Percentiles rank a stretch among this genome's conserved stretches.
Conservation (phyloP, 2,888 invertebrate species). For the Lithophane socia region DNA sequence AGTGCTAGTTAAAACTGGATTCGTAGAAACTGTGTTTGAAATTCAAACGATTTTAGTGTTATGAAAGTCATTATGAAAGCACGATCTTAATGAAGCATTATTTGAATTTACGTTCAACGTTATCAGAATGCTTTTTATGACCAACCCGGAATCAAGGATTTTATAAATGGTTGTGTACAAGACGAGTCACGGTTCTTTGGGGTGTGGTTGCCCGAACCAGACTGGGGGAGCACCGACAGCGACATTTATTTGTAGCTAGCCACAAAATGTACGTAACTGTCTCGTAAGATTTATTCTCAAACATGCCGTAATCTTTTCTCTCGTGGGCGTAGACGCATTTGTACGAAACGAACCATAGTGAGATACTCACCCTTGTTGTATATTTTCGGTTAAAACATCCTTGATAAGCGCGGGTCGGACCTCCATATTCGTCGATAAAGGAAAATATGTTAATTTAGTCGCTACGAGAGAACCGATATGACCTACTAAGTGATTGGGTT, state of each 20-base stretch:
- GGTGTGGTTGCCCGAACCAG: conserved; percentile 75
- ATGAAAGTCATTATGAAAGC: conserved; percentile 52
- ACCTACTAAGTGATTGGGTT: conserved; percentile 90
- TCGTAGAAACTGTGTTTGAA: conserved; percentile 49
- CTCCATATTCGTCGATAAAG: conserved; percentile 87
- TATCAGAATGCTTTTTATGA: conserved; percentile 52
- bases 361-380: conserved; percentile 82
- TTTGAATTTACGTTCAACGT: conserved; percentile 47
- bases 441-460: conserved; percentile 89
- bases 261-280: conserved; percentile 86
- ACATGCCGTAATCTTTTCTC: conserved; percentile 87
- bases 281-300: conserved; percentile 87
- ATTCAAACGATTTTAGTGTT: conserved; percentile 56
- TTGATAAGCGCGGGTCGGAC: conserved; percentile 85
- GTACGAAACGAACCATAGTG: conserved; percentile 79
- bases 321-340: conserved; percentile 88
- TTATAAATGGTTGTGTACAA: conserved; percentile 71
- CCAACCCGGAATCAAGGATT: conserved; percentile 33
- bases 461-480: conserved; percentile 85
- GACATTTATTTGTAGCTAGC: conserved; percentile 85
- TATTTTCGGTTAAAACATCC: conserved; percentile 86
- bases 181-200: conserved; percentile 67
- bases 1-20: conserved; percentile 64
- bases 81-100: conserved; percentile 39
- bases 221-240: conserved; percentile 76